A percentile compares a stretch with the other conserved stretches of the same genome.
These are phyloP conservation scores for Brachionus manjavacas DNA, from an alignment of 1,140 invertebrate species.

Conservation along the genomic window DNA sequence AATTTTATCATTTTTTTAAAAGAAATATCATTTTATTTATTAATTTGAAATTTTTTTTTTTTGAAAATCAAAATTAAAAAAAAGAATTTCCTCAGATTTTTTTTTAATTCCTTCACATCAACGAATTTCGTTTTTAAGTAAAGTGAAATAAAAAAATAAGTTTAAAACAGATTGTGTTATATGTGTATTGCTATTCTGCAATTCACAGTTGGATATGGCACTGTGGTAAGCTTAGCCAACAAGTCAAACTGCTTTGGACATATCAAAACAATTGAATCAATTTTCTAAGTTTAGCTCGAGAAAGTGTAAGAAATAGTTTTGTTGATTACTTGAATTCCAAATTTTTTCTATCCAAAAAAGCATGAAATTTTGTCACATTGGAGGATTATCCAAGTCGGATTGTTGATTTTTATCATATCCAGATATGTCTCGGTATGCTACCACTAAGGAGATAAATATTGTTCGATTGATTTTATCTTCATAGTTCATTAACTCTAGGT, in stretches of 20 bases:
- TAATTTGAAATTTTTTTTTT: too few species aligned
- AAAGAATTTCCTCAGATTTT: too few species aligned
- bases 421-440: background rate
- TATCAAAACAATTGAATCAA: background rate
- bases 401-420: background rate
- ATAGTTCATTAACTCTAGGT: constrained; percentile 3
- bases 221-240: background rate
- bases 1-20: too few species aligned
- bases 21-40: too few species aligned
- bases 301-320: background rate
- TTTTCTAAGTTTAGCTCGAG: background rate
- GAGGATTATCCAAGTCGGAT: background rate
- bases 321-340: background rate
- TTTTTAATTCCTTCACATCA: too few species aligned
- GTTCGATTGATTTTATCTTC: background rate
- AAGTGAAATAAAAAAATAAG: too few species aligned
- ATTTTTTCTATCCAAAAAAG: background rate
- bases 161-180: too few species aligned
- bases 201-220: too few species aligned
- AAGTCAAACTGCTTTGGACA: background rate
- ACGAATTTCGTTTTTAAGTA: too few species aligned
- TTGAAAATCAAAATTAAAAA: too few species aligned
- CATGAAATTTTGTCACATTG: background rate
- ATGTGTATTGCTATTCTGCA: too few species aligned
- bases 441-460: background rate